Evolutionary conservation across 2,113 vertebrate genomes (phyloP), one percentile per base, ranked within the genome.

Genomic region (Cyphomyrus plagiostoma): DNA sequence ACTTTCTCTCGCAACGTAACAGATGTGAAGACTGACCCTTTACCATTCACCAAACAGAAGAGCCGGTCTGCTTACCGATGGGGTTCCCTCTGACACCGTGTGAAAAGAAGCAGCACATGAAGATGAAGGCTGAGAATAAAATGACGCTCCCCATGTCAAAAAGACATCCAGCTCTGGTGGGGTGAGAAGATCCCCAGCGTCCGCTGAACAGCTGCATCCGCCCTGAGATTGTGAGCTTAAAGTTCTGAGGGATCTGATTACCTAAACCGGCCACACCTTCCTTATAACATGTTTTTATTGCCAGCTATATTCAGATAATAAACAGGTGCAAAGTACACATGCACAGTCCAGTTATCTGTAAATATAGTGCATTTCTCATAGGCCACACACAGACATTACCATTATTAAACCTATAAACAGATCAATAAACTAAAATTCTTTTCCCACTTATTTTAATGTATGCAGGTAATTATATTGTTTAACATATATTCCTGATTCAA

Each of bases 1-100:
- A 30, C 30, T 30, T 1, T 70, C n/a, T 66, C 62, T 3, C 10
- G 9, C 62, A 19, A 21, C 19, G 15, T 45, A 53, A 52, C 7
- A 21, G 15, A 82, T 11, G 13, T 48, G 10, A 21, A 70, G 50
- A n/a, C 3, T 30, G 21, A 48, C 42, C 35, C 3, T 11, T 30
- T 58, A 19, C n/a, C 4, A 50, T n/a, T 23, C 0, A 6, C 17
- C 46, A 3, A 46, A 30, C 80, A 17, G n/a, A 84, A 48, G 26
- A 13, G 11, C 13, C 17, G 15, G 23, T 9, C 5, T 2, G 93
- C 94, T 95, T 90, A 95, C 94, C 92, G 15, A 93, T 4, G 11
- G 90, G 88, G 88, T 1, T 58, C 26, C 91, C 93, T 85, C 53
- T 50, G 23, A 82, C 77, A 45, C 49, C 56, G 1, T 90, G 48